phyloP scores from a whole-genome alignment of 2,113 vertebrate genomes.

The Uria aalge region DNA sequence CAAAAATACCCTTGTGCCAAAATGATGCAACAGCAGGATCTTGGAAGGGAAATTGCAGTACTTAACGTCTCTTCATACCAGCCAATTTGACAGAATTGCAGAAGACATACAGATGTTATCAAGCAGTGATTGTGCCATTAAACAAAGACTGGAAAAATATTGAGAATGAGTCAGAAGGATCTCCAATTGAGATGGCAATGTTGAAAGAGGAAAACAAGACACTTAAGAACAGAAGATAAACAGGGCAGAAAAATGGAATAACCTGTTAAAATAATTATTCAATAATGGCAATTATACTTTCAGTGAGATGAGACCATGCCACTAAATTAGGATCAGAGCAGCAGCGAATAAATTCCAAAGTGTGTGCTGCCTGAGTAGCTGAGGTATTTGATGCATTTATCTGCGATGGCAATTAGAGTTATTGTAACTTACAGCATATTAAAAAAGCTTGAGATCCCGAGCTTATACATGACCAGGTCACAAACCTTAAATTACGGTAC shows the following conservation, averaged over 20 bases:
- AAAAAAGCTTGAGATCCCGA: not conserved
- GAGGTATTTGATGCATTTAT: not conserved
- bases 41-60: constrained; percentile 28
- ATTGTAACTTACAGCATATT: not conserved
- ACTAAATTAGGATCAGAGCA: constrained; percentile 38
- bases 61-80: constrained; percentile 18
- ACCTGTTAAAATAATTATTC: constrained; percentile 41
- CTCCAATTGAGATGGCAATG: not conserved
- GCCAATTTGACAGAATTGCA: constrained; percentile 28
- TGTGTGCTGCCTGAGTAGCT: not conserved
- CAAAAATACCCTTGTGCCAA: not conserved
- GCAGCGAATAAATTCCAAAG: constrained; percentile 22
- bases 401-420: not conserved
- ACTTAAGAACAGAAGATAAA: constrained; percentile 34
- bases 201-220: not conserved
- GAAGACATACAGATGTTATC: constrained; percentile 31
- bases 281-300: constrained; percentile 55
- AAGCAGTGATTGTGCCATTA: constrained; percentile 35
- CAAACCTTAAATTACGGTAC: not conserved
- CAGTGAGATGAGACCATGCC: constrained; percentile 22
- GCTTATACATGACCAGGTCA: not conserved
- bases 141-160: constrained; percentile 44
- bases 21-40: constrained; percentile 28
- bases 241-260: constrained; percentile 46
- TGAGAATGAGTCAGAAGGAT: not conserved